phyloP scores from a whole-genome alignment of 2,888 invertebrate genomes.

The Sturmia bella region DNA sequence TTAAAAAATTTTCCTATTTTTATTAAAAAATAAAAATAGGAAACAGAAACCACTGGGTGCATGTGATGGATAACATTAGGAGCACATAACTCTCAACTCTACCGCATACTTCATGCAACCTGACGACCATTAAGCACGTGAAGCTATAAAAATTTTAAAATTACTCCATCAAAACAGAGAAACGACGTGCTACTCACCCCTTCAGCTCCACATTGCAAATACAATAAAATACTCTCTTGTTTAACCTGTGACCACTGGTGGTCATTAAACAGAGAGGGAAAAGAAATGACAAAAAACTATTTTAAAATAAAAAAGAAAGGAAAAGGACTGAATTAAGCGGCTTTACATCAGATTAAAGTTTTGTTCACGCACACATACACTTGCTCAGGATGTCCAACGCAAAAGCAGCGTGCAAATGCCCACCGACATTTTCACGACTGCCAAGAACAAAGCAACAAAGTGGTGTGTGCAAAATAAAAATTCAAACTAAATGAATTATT shows the following conservation, averaged over 20 bases:
- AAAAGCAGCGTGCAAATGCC: not conserved
- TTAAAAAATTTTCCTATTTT: too few relatives aligned
- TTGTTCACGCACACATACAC: slow-evolving; percentile 7
- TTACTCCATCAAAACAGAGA: not conserved
- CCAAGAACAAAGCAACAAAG: slow-evolving; percentile 18
- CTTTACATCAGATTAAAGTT: slow-evolving; percentile 48
- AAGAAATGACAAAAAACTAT: slow-evolving; percentile 11
- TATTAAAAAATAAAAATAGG: too few relatives aligned
- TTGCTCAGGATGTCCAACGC: not conserved
- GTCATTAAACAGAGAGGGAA: slow-evolving; percentile 37
- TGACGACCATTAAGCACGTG: slow-evolving; percentile 6
- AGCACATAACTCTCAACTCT: not conserved
- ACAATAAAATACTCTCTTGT: slow-evolving; percentile 37
- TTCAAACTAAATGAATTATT: slow-evolving; percentile 21
- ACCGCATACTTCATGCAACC: not conserved
- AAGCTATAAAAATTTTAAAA: slow-evolving; percentile 12
- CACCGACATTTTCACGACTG: slow-evolving; percentile 20
- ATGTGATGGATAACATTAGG: slow-evolving; percentile 39
- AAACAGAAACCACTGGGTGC: slow-evolving; percentile 1
- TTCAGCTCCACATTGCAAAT: slow-evolving; percentile 28
- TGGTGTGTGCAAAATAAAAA: slow-evolving; percentile 52
- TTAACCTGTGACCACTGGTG: slow-evolving; percentile 48
- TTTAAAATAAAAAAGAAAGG: slow-evolving; percentile 7
- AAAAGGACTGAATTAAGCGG: slow-evolving; percentile 41
- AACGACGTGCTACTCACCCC: not conserved